phyloP scores from a whole-genome alignment of 2,797 vertebrate genomes.

The Vespertilio murinus region DNA sequence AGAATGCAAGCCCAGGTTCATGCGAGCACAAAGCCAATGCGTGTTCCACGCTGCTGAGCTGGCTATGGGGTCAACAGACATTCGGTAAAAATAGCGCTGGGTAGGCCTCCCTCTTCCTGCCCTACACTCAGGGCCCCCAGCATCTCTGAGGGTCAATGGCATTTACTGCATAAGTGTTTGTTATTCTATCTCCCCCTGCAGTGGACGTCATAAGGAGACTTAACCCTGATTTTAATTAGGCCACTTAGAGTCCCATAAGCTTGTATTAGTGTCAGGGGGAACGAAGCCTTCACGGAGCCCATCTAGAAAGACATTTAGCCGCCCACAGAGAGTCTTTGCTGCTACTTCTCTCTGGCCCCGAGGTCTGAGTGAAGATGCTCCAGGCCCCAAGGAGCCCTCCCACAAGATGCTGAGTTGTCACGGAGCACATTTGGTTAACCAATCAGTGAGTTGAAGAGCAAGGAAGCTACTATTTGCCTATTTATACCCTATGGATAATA shows the following conservation, averaged over 20 bases:
- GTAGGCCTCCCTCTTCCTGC: not conserved
- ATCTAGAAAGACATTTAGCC: not conserved
- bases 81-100: not conserved
- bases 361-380: not conserved
- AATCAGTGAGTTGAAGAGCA: not conserved
- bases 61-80: not conserved
- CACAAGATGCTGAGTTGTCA: not conserved
- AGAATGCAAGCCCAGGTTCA: not conserved
- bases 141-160: not conserved
- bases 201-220: not conserved
- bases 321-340: not conserved
- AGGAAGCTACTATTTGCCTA: not conserved
- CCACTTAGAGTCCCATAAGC: not conserved
- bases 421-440: not conserved
- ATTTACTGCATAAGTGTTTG: slow-evolving; percentile 13
- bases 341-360: not conserved
- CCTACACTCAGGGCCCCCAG: not conserved
- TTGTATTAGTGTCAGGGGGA: not conserved
- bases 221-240: not conserved
- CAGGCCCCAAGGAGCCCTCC: not conserved
- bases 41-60: not conserved
- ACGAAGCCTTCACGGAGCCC: not conserved
- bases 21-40: not conserved
- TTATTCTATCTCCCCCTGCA: not conserved
- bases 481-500: not conserved